Evolutionary conservation across 2,888 invertebrate genomes (phyloP), one percentile per base, ranked within the genome.

Genomic region (Eubasilissa splendida): DNA sequence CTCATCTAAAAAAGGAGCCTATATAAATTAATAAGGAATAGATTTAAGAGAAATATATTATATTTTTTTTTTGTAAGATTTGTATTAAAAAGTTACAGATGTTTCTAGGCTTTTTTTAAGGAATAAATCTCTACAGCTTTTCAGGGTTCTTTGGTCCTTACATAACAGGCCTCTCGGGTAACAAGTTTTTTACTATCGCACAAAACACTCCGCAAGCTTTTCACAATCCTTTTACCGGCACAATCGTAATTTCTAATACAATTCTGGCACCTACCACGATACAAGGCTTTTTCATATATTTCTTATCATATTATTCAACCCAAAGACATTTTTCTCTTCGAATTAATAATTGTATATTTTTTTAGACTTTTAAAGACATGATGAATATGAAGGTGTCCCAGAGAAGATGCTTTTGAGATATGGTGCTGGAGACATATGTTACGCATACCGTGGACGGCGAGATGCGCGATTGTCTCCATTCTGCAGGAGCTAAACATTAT

Each of bases 161-260:
- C 42, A 10, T 50, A 52, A 66, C 66, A 50, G n/a, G 68, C 14
- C 68, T 68, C 52, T 68, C 0, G 52, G 52, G 68, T 5, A 68
- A 52, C 68, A 42, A 50, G 12, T 50, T 68, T 52, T 68, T 68
- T 68, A 68, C 50, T 68, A 68, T 68, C 68, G 52, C 68, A 68
- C 68, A 68, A 68, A 68, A 68, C 52, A 68, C 14, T 10, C 68
- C 50, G n/a, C n/a, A 66, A 66, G 50, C 42, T 33, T 42, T n/a
- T 14, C 68, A 3, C 68, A 52, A 52, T 50, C 14, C 68, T 68
- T 68, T 52, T 68, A 42, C 22, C n/a, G 52, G 14, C 10, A 52
- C 33, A 66, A 14, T 8, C 52, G 14, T 52, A 68, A 68, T 68
- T 31, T 68, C 9, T 68, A 31, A 68, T 68, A 11, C 33, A 52